phyloP scores from a whole-genome alignment of 2,888 invertebrate species.

The Frankliniella intonsa region DNA sequence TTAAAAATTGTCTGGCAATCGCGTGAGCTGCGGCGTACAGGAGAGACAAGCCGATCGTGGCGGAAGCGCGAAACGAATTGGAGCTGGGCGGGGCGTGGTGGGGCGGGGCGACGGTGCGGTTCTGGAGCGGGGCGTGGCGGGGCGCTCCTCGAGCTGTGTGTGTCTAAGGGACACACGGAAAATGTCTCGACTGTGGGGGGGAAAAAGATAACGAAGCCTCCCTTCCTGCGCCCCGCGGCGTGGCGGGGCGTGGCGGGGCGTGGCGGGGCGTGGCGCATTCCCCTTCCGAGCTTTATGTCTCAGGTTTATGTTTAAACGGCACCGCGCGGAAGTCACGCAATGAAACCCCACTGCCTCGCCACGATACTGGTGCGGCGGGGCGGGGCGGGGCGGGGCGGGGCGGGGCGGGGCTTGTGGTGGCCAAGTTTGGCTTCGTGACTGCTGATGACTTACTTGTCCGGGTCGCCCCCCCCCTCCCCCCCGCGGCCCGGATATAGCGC shows the following conservation, averaged over 20 bases:
- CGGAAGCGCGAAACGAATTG: background rate
- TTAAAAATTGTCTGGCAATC: background rate
- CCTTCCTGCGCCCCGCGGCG: background rate
- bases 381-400: background rate
- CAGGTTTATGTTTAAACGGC: conserved; percentile 20
- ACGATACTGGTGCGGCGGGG: background rate
- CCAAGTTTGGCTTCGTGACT: conserved; percentile 6
- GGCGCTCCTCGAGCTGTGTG: background rate
- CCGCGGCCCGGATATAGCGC: background rate
- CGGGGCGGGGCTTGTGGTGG: background rate
- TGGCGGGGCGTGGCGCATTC: background rate
- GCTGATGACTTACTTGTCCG: conserved; percentile 5
- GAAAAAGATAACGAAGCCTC: too few species aligned
- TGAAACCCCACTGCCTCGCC: background rate
- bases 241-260: background rate
- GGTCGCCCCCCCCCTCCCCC: background rate
- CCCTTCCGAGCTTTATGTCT: conserved; percentile 11
- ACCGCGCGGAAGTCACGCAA: conserved; percentile 4
- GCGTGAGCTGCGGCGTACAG: too few species aligned
- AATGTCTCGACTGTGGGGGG: background rate
- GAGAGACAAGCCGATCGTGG: background rate
- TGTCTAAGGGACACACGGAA: too few species aligned
- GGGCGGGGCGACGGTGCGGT: background rate
- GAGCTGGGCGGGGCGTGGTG: background rate
- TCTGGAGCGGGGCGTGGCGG: background rate